These are phyloP conservation scores for Micromys minutus DNA, from an alignment of 2,113 vertebrate genomes.

Conservation along the genomic window DNA sequence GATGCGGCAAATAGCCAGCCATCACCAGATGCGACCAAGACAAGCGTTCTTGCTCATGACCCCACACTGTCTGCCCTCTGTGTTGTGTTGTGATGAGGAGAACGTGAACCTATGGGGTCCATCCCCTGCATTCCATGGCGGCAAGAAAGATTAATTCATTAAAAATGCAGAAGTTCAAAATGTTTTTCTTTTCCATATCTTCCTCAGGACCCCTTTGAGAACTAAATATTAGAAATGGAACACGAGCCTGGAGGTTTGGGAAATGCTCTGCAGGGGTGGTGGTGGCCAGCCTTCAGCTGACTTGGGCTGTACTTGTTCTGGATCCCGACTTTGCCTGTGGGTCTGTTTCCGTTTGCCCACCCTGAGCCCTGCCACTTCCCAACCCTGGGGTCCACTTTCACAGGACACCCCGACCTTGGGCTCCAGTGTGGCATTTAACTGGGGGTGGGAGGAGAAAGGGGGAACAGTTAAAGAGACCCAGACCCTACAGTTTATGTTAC, in stretches of 20 bases:
- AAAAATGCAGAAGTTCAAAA: not conserved
- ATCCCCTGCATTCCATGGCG: not conserved
- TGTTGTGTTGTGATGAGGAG: constrained; percentile 70
- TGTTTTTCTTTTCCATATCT: not conserved
- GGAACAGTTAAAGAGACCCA: not conserved
- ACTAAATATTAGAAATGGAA: constrained; percentile 62
- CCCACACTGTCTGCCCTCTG: constrained; percentile 69
- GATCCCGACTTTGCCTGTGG: not conserved
- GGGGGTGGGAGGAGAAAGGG: not conserved
- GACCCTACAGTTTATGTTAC: constrained; percentile 16
- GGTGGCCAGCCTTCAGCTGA: not conserved
- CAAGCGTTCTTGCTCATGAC: not conserved
- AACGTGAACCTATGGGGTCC: not conserved
- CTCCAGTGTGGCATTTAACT: not conserved
- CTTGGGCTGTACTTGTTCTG: not conserved
- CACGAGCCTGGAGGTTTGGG: constrained; percentile 33
- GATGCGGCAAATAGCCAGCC: constrained; percentile 30
- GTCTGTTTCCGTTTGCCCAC: not conserved
- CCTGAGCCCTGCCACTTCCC: not conserved
- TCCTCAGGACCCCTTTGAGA: constrained; percentile 30
- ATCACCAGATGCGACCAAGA: constrained; percentile 71
- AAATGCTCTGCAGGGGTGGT: constrained; percentile 38
- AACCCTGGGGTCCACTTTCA: not conserved
- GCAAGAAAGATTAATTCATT: constrained; percentile 6
- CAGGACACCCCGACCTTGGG: not conserved